A percentile compares a stretch with the other conserved stretches of the same genome.
phyloP scores from a whole-genome alignment of 37 sponge, comb jelly and placozoan genomes.

The Chondrilla cf. caribensis region DNA sequence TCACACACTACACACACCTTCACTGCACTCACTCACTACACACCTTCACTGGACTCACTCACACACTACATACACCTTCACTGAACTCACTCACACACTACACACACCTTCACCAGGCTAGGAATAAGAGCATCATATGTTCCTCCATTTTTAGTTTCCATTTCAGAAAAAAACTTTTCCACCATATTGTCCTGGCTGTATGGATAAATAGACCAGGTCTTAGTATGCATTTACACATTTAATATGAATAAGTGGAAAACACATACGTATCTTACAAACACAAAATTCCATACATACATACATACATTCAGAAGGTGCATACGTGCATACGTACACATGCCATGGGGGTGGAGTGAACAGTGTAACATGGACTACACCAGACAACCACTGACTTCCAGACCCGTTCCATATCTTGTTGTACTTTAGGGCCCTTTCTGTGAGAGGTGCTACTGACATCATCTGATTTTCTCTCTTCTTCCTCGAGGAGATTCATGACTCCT shows the following conservation, averaged over 20 bases:
- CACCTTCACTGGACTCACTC: neutral
- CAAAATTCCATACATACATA: no score
- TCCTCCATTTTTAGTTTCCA: conserved; percentile 57
- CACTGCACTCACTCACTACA: neutral
- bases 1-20: conserved; percentile 11
- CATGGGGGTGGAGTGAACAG: no score
- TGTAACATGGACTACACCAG: no score
- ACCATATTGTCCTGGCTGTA: conserved; percentile 48
- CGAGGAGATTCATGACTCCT: no score
- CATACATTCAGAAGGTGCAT: neutral
- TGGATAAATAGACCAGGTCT: neutral
- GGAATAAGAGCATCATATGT: conserved; percentile 70
- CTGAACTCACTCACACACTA: neutral
- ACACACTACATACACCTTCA: conserved; percentile 11
- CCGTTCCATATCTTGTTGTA: no score
- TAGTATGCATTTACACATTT: no score
- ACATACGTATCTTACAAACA: neutral
- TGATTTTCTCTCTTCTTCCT: no score
- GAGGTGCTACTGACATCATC: no score
- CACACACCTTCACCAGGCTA: conserved; percentile 59
- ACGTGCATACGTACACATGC: conserved; percentile 19
- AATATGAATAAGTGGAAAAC: neutral
- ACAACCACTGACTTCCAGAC: no score
- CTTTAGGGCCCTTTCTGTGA: no score
- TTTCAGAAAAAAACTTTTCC: conserved; percentile 49